phyloP scores from a whole-genome alignment of 1,140 invertebrate genomes.

The Frieseomelitta varia region DNA sequence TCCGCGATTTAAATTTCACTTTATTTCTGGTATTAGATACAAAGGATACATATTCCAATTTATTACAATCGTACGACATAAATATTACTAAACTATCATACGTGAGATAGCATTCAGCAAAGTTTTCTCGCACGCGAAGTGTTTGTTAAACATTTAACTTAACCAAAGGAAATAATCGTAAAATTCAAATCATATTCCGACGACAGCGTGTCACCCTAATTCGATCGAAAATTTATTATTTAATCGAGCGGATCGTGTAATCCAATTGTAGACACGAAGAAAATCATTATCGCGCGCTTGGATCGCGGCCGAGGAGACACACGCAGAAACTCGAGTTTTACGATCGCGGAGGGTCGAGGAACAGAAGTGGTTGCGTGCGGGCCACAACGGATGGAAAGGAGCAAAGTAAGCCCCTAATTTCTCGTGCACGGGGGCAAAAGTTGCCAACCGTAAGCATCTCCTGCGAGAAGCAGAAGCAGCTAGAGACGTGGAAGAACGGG shows the following conservation, averaged over 20 bases:
- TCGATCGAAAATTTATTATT: background rate
- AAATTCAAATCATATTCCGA: background rate
- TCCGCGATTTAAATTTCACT: too few relatives aligned
- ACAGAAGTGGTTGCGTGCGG: constrained; percentile 13
- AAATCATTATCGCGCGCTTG: constrained; percentile 32
- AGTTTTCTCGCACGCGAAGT: too few relatives aligned
- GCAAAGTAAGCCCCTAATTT: constrained; percentile 82
- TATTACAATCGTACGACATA: background rate
- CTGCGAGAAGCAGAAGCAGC: constrained; percentile 21
- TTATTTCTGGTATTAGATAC: background rate
- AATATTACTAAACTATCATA: too few relatives aligned
- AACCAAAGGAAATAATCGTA: background rate
- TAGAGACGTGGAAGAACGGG: background rate
- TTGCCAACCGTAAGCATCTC: constrained; percentile 79
- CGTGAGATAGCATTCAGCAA: too few relatives aligned
- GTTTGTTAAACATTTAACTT: too few relatives aligned
- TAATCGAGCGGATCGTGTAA: constrained; percentile 8
- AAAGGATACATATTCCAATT: background rate
- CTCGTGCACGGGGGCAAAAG: constrained; percentile 77
- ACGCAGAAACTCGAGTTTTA: constrained; percentile 43
- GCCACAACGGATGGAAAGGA: constrained; percentile 57
- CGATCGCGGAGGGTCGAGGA: constrained; percentile 35
- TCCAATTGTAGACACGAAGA: constrained; percentile 9
- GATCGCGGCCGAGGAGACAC: constrained; percentile 32
- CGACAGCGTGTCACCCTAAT: background rate